Evolutionary conservation across 2,888 invertebrate species (phyloP), one percentile per base, ranked within the genome.

Genomic region (Maniola hyperantus): DNA sequence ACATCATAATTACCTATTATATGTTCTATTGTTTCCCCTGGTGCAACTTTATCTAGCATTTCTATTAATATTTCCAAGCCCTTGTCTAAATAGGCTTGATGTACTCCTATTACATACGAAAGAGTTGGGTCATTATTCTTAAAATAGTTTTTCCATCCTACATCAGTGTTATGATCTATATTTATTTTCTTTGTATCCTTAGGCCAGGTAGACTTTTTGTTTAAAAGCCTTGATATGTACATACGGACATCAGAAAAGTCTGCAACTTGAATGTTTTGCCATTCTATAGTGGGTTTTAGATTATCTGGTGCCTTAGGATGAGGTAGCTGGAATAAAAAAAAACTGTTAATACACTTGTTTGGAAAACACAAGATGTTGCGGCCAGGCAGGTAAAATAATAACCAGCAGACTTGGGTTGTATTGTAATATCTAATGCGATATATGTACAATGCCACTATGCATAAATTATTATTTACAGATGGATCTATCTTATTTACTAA

Each of bases 231-330:
- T 18, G 86, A 83, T 64, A 94, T 78, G 64, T 94, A 93, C 79
- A 93, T 85, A 77, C 95, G 91, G 4, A 95, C 79, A 51, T 94
- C 85, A 7, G 94, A 94, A 83, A 96, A 96, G 74, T 96, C 94
- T 8, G 94, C 92, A 1, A 96, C 87, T 84, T 96, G 95, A 68
- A 93, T 86, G 68, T 93, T 91, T 83, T 96, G 96, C 96, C 96
- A 96, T 77, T 95, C 93, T 66, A 85, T 87, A 46, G 91, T 91
- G 51, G 90, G 89, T 80, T 85, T 85, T 6, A 92, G 72, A 71
- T 77, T 83, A 42, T 83, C 82, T 62, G 87, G 83, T 34, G 81
- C 83, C 71, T 76, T 72, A 59, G 82, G 80, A 67, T 78, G 75
- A 58, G 80, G 80, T 44, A 79, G 73, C 89, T 89, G 74, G 1